These are phyloP conservation scores for Acleris sparsana DNA, from an alignment of 2,888 invertebrate genomes.

Conservation along the genomic window DNA sequence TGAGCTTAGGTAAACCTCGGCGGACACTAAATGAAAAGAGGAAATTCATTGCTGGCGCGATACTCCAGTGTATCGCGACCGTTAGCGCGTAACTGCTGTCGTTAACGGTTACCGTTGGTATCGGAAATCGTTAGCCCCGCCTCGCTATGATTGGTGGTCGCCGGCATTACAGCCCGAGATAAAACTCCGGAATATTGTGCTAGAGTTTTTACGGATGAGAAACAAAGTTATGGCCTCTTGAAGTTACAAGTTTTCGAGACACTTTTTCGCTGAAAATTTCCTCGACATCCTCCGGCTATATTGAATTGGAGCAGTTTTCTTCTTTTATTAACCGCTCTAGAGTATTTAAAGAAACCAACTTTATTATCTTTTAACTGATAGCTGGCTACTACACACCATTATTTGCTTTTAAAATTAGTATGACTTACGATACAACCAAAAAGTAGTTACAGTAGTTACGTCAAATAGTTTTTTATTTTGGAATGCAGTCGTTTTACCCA, in stretches of 20 bases:
- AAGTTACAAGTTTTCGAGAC: slow-evolving; percentile 33
- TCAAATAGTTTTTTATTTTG: too few relatives aligned
- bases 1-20: slow-evolving; percentile 49
- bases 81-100: slow-evolving; percentile 61
- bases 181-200: slow-evolving; percentile 48
- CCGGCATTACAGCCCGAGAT: slow-evolving; percentile 49
- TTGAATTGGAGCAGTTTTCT: slow-evolving; percentile 29
- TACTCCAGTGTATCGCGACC: slow-evolving; percentile 57
- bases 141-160: slow-evolving; percentile 69
- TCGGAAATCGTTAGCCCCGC: slow-evolving; percentile 71
- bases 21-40: slow-evolving; percentile 63
- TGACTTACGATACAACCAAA: too few relatives aligned
- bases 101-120: slow-evolving; percentile 62
- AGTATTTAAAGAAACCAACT: slow-evolving; percentile 20
- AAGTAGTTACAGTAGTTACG: too few relatives aligned
- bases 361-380: background rate
- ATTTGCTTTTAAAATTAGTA: too few relatives aligned
- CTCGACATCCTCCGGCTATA: slow-evolving; percentile 27
- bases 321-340: slow-evolving; percentile 24
- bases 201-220: slow-evolving; percentile 36
- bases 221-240: slow-evolving; percentile 37
- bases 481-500: too few relatives aligned
- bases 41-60: slow-evolving; percentile 64
- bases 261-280: slow-evolving; percentile 32
- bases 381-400: background rate